phyloP scores from a whole-genome alignment of 2,113 vertebrate genomes.

The Pterocles orientalis region DNA sequence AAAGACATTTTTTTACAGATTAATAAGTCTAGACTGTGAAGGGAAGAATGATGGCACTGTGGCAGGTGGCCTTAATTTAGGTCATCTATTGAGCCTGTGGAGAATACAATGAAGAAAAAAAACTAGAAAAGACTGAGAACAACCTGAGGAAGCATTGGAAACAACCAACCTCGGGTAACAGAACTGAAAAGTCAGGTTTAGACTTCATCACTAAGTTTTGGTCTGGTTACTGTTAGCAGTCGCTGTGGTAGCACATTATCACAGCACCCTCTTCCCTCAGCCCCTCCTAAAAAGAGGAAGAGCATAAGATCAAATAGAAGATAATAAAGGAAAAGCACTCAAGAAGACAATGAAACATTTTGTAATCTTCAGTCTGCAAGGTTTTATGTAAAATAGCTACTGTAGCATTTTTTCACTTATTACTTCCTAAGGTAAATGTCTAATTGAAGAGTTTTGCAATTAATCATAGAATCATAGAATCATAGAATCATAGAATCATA shows the following conservation, averaged over 20 bases:
- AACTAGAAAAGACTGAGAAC: not conserved
- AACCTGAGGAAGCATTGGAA: not conserved
- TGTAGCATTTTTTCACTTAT: not conserved
- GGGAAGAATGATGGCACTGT: not conserved
- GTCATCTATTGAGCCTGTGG: not conserved
- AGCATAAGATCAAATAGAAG: not conserved
- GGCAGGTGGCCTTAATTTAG: not conserved
- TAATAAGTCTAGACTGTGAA: not conserved
- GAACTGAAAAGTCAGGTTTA: not conserved
- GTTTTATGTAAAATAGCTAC: not conserved
- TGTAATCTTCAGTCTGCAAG: not conserved
- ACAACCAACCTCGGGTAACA: not conserved
- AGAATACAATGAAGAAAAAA: not conserved
- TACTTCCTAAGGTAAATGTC: not conserved
- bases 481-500: too few species aligned
- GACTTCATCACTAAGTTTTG: not conserved
- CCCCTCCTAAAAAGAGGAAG: not conserved
- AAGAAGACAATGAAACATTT: not conserved
- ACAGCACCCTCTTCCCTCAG: not conserved
- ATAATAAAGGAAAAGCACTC: not conserved
- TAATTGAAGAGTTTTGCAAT: not conserved
- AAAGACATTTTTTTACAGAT: not conserved
- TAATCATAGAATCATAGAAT: too few species aligned
- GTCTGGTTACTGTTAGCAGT: not conserved
- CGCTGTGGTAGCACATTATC: not conserved